Evolutionary conservation across 2,797 vertebrate species (phyloP), one percentile per base, ranked within the genome.

Genomic region (Ctenochaetus hawaiiensis): DNA sequence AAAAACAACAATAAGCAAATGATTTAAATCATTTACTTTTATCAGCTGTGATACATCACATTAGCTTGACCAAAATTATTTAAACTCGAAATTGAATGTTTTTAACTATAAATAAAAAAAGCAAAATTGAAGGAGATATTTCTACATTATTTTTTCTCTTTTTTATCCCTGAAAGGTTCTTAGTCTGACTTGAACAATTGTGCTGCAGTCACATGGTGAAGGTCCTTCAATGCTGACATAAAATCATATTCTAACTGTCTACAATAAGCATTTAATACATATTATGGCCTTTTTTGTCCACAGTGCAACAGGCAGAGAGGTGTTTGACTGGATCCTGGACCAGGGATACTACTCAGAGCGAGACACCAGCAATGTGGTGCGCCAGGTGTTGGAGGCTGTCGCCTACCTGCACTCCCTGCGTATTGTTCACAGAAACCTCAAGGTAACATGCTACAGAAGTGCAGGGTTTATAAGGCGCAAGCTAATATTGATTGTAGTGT

Each of bases 271-370:
- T 43, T 7, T 20, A 30, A 60, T 9, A 14, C 18, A n/a, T 69
- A 10, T 53, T 3, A 12, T 30, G 11, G 1, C 7, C 10, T 70
- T 22, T 4, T 11, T 64, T 87, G 18, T 76, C 76, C 68, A 72
- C 90, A 99, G 98, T 77, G 98, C 98, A 82, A 98, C 98, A 11
- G 98, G 98, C 82, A 96, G 98, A 79, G 98, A 99, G 89, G 98
- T 99, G 75, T 99, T 99, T 71, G 98, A 99, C 94, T 99, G 98
- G 98, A 99, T 99, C 93, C 94, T 99, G 93, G 98, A 99, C 90
- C 98, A 99, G 94, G 98, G 98, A 61, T 99, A 99, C 94, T 99
- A 99, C 91, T 99, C 98, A 0, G 98, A 99, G 92, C 95, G 95
- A 80, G 98, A 99, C 90, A 99, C 98, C 78, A 99, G 98, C 92